Conservation (phyloP, 2,888 invertebrate species). For the Ochropleura plecta region DNA sequence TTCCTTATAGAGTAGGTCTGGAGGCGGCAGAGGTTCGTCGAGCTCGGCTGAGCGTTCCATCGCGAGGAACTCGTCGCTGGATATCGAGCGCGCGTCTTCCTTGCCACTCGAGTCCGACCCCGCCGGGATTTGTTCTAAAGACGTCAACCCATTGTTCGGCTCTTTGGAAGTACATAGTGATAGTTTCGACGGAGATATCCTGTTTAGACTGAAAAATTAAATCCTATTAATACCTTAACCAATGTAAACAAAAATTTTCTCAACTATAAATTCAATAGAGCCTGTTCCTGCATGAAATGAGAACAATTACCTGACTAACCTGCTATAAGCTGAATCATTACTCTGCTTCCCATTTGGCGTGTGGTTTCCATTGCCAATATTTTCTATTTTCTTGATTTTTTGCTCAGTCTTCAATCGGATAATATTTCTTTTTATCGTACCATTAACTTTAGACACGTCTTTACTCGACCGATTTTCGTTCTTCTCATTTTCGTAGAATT, state of each 20-base stretch:
- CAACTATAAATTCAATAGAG: background rate
- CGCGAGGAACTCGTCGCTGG: slow-evolving; percentile 87
- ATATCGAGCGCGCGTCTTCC: slow-evolving; percentile 82
- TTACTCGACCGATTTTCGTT: slow-evolving; percentile 78
- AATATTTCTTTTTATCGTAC: slow-evolving; percentile 78
- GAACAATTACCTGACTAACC: slow-evolving; percentile 91
- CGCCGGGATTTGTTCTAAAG: slow-evolving; percentile 79
- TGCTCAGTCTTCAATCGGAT: slow-evolving; percentile 77
- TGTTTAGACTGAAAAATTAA: slow-evolving; percentile 79
- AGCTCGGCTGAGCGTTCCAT: slow-evolving; percentile 88
- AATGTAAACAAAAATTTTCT: background rate
- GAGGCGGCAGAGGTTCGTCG: slow-evolving; percentile 75
- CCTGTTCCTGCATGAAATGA: slow-evolving; percentile 26
- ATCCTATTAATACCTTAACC: slow-evolving; percentile 11
- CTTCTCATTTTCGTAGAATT: slow-evolving; percentile 86
- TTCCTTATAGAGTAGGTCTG: slow-evolving; percentile 77
- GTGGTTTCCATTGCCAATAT: slow-evolving; percentile 81
- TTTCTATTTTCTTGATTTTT: slow-evolving; percentile 81
- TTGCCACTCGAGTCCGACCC: slow-evolving; percentile 84
- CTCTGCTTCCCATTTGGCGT: slow-evolving; percentile 84
- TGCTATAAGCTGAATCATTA: slow-evolving; percentile 95
- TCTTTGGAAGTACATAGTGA: slow-evolving; percentile 85
- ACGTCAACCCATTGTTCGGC: slow-evolving; percentile 74
- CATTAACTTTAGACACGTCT: slow-evolving; percentile 75
- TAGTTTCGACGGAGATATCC: slow-evolving; percentile 87